Evolutionary conservation across 1,140 invertebrate species (phyloP).

Genomic region (Dreissena polymorpha): DNA sequence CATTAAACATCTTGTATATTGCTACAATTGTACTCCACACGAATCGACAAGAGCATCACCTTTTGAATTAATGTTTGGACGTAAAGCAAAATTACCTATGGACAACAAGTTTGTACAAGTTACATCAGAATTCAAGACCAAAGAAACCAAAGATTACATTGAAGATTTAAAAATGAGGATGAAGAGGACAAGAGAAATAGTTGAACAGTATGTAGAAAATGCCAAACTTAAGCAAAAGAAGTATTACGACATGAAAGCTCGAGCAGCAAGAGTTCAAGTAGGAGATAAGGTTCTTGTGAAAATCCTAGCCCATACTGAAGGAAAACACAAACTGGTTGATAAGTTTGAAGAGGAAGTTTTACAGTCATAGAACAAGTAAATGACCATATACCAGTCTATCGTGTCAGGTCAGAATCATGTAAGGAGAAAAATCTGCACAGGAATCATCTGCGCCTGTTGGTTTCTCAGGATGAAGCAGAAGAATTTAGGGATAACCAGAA

Average conservation of each 20-base stretch:
- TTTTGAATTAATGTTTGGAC: slow-evolving; percentile 55
- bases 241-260: slow-evolving; percentile 43
- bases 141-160: slow-evolving; percentile 25
- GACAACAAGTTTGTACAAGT: slow-evolving; percentile 40
- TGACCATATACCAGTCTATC: slow-evolving; percentile 39
- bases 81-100: slow-evolving; percentile 45
- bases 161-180: slow-evolving; percentile 22
- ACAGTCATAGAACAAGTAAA: slow-evolving; percentile 7
- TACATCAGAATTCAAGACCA: neutral
- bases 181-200: slow-evolving; percentile 23
- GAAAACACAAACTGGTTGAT: slow-evolving; percentile 50
- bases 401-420: slow-evolving; percentile 19
- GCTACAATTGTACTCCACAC: slow-evolving; percentile 58
- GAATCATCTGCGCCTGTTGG: slow-evolving; percentile 31
- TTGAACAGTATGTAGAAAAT: neutral
- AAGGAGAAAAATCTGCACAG: slow-evolving; percentile 33
- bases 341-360: slow-evolving; percentile 21
- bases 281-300: slow-evolving; percentile 50
- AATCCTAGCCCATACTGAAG: slow-evolving; percentile 6
- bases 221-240: slow-evolving; percentile 23
- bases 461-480: neutral
- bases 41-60: slow-evolving; percentile 35
- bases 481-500: neutral
- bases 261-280: slow-evolving; percentile 6
- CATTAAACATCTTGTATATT: slow-evolving; percentile 41